Evolutionary conservation across 2,888 invertebrate species (phyloP), one percentile per base, ranked within the genome.

Genomic region (Nomada fabriciana): DNA sequence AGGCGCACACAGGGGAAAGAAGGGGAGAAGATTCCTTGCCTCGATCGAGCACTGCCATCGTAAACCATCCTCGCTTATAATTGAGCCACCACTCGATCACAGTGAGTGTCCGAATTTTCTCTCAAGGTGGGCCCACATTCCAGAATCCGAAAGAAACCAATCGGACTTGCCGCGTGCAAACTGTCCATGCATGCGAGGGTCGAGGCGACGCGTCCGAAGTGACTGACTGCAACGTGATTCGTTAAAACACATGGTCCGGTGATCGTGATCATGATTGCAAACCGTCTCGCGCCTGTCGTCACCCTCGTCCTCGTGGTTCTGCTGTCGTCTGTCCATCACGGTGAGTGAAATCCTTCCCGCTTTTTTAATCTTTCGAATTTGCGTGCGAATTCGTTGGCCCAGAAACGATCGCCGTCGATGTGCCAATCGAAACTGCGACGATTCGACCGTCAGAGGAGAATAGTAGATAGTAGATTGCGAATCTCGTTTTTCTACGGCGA

Each of bases 201-300:
- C 80, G 74, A 75, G 82, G 23, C 63, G 55, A 76, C 69, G 75
- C 75, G 74, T 78, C 80, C 86, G 85, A 77, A 82, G 77, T 84
- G 84, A 88, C 80, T 78, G 82, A 80, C 78, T 74, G 80, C 59
- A 76, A 79, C 80, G 80, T 74, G 70, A 75, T 76, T 76, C 42
- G 63, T 64, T 72, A 61, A 86, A 88, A 87, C 91, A 90, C 91
- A 91, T 91, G 91, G 87, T 89, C 90, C 90, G 90, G 90, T 91
- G 89, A 91, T 89, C 81, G 81, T 86, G 82, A 90, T 86, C 83
- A 91, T 92, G 91, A 91, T 89, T 75, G 86, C 85, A 80, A 83
- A 84, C 23, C 88, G 86, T 72, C 79, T 91, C 85, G 88, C 87
- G 85, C 85, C 88, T 75, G 83, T 90, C 75, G 85, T 89, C 81